These are phyloP conservation scores for Epiblema foenella DNA, from an alignment of 2,888 invertebrate genomes.

Conservation along the genomic window DNA sequence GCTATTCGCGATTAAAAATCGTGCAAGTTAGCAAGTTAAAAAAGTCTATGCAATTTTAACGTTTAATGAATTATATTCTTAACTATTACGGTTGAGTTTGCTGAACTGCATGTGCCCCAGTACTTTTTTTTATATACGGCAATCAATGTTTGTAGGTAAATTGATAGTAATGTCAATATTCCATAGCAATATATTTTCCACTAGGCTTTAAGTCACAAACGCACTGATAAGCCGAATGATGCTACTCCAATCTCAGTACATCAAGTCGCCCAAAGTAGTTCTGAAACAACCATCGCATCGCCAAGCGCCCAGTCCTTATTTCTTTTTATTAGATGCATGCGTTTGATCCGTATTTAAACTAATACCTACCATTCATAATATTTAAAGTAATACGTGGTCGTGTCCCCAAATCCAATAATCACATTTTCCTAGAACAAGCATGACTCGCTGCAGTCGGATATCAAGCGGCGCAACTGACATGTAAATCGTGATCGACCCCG, in stretches of 20 bases:
- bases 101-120: too few species aligned
- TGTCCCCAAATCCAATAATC: constrained; percentile 67
- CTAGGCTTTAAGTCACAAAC: too few species aligned
- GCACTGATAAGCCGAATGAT: too few species aligned
- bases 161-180: neutral
- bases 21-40: too few species aligned
- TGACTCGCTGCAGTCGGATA: constrained; percentile 80
- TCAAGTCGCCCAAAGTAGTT: too few species aligned
- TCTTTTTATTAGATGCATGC: neutral
- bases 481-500: constrained; percentile 83
- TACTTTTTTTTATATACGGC: neutral
- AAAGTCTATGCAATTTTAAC: neutral
- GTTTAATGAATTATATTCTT: neutral
- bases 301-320: neutral
- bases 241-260: too few species aligned
- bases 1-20: too few species aligned
- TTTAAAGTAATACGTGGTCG: constrained; percentile 22
- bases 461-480: constrained; percentile 82
- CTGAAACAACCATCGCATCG: too few species aligned
- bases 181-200: too few species aligned
- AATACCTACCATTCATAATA: constrained; percentile 21
- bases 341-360: constrained; percentile 10
- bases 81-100: neutral
- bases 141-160: neutral
- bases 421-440: constrained; percentile 65